Base-by-base conservation (phyloP, 2,888 invertebrate species). In the Eupithecia abbreviata region DNA sequence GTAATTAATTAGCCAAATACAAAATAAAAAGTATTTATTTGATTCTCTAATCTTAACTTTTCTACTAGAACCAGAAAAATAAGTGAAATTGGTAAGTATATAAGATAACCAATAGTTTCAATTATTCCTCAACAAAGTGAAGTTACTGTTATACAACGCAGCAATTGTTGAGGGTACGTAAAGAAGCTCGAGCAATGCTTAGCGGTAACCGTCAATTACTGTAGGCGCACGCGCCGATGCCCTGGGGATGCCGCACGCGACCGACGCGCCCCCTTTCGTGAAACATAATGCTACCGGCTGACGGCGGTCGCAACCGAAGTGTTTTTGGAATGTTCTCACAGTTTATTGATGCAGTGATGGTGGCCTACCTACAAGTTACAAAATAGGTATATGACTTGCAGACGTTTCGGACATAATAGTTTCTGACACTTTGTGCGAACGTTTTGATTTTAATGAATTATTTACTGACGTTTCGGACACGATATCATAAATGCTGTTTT, bases 201-300 rank as follows among this genome's bases (percentile, higher is more conserved):
- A 74, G 77, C 84, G 70, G 85, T 85, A 88, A 88, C 91, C 92
- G 89, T 90, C 92, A 91, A 90, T 91, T 92, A 93, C 87, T 82
- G 84, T 82, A 83, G 82, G 77, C 89, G 92, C 93, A 92, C 93
- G 92, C 92, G 92, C 88, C 89, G 83, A 77, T 83, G 82, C 93
- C 91, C 92, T 73, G 73, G 93, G 93, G 93, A 93, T 83, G 79
- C 77, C 80, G 88, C 93, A 93, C 93, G 92, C 91, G 93, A 87
- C 93, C 83, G 81, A n/a, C 89, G 90, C 91, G 84, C 85, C 81
- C 84, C 84, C 91, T 90, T 92, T 92, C 92, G 91, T 88, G 88
- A 85, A 89, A 89, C 88, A 89, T 89, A 89, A 88, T 84, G 86
- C 86, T 82, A 76, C 79, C 71, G 81, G 84, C 80, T 84, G 30